A percentile compares a stretch with the other conserved stretches of the same genome.
Conservation (phyloP, 2,888 invertebrate genomes). For the Nemotelus pantherinus region DNA sequence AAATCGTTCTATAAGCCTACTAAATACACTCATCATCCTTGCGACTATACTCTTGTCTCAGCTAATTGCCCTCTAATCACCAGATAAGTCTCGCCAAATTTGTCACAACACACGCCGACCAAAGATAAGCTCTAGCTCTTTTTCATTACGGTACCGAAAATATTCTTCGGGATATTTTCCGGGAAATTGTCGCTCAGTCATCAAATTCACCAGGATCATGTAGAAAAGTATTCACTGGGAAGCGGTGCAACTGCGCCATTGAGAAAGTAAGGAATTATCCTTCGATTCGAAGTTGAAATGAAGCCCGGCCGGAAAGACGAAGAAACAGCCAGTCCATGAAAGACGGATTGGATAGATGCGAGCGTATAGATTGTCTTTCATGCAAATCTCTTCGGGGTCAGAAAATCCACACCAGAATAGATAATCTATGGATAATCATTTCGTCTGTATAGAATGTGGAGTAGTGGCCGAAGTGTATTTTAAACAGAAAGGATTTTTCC, state of each 20-base stretch:
- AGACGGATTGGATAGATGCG: not conserved
- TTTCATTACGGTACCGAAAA: slow-evolving; percentile 5
- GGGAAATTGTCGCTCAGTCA: slow-evolving; percentile 5
- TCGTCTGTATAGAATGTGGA: slow-evolving; percentile 14
- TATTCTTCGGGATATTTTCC: slow-evolving; percentile 7
- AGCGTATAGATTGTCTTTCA: not conserved
- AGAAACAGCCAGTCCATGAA: not conserved
- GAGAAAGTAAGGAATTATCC: slow-evolving; percentile 31
- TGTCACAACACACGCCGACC: slow-evolving; percentile 51
- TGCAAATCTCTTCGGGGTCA: not conserved
- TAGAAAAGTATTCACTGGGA: not conserved
- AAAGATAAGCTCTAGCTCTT: not conserved
- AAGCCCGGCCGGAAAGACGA: not conserved
- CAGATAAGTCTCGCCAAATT: slow-evolving; percentile 53
- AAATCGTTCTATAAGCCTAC: slow-evolving; percentile 9
- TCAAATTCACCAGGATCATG: slow-evolving; percentile 1
- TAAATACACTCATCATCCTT: slow-evolving; percentile 30
- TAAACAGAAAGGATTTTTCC: slow-evolving; percentile 50
- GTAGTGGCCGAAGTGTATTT: slow-evolving; percentile 6
- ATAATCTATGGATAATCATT: slow-evolving; percentile 44
- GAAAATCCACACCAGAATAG: slow-evolving; percentile 31
- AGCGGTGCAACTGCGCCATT: slow-evolving; percentile 45
- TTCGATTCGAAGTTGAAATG: slow-evolving; percentile 23
- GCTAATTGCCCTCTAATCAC: slow-evolving; percentile 53
- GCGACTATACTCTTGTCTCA: slow-evolving; percentile 18